phyloP scores from a whole-genome alignment of 1,140 invertebrate genomes.

The Notospermus geniculatus region DNA sequence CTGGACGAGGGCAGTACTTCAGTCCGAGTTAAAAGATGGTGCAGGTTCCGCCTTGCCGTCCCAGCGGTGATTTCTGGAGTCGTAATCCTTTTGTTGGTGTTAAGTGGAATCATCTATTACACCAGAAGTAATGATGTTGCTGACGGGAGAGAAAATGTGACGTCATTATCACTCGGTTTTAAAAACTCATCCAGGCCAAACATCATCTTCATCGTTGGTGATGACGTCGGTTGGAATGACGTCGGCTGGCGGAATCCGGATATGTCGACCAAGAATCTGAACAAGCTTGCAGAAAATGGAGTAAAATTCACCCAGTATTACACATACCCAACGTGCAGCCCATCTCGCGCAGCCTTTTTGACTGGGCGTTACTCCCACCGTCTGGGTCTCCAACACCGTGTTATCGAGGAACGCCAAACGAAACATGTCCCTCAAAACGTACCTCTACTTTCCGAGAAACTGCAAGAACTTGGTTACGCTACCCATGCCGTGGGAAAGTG shows the following conservation, averaged over 20 bases:
- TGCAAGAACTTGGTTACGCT: conserved; percentile 2
- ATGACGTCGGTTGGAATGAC: conserved; percentile 25
- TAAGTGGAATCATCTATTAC: no score
- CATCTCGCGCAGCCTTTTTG: conserved; percentile 7
- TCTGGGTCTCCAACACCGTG: neutral
- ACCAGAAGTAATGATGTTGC: no score
- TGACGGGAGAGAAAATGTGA: no score
- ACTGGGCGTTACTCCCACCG: conserved; percentile 6
- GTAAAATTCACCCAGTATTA: conserved; percentile 23
- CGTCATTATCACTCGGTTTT: no score
- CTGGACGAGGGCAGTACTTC: no score
- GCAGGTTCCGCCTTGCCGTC: no score
- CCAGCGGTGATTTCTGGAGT: no score
- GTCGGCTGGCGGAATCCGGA: conserved; percentile 46
- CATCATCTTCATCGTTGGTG: conserved; percentile 14
- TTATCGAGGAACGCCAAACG: neutral
- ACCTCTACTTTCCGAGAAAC: neutral
- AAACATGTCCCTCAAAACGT: neutral
- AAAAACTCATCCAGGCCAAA: neutral
- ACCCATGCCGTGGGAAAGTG: conserved; percentile 29
- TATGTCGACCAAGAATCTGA: conserved; percentile 28
- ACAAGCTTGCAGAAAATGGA: conserved; percentile 17
- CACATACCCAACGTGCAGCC: conserved; percentile 18
- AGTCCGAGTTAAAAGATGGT: no score
- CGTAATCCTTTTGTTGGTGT: no score